Evolutionary conservation across 2,113 vertebrate species (phyloP).

Genomic region (Ceyx melanurus): DNA sequence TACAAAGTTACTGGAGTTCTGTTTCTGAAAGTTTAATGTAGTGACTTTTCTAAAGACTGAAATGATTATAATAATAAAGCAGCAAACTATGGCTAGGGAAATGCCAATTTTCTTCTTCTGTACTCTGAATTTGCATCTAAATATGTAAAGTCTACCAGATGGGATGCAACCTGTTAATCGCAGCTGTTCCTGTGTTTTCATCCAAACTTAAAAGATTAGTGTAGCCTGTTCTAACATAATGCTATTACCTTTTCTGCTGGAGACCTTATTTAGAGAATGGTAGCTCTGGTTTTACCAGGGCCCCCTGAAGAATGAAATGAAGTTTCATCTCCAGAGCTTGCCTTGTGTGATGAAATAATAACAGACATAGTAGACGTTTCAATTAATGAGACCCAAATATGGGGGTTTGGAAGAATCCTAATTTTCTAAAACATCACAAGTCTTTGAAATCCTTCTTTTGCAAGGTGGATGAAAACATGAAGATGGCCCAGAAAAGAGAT

Average conservation of each 20-base stretch:
- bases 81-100: neutral
- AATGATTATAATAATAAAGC: neutral
- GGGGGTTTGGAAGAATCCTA: neutral
- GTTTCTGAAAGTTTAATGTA: neutral
- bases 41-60: neutral
- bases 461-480: slow-evolving; percentile 99
- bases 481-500: slow-evolving; percentile 92
- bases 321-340: neutral
- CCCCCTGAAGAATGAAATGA: neutral
- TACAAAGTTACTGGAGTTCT: neutral
- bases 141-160: neutral
- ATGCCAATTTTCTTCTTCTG: neutral
- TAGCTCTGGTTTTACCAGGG: neutral
- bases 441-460: neutral
- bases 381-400: neutral
- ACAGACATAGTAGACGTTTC: neutral
- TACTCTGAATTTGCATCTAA: neutral
- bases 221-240: neutral
- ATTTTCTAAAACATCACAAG: neutral
- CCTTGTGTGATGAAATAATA: neutral
- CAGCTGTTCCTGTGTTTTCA: neutral
- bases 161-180: neutral
- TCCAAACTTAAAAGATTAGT: neutral
- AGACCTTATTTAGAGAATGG: neutral
- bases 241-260: neutral